Percentiles rank a stretch among this genome's conserved stretches.
Conservation (phyloP, 2,797 vertebrate genomes). For the Micromesistius poutassou region DNA sequence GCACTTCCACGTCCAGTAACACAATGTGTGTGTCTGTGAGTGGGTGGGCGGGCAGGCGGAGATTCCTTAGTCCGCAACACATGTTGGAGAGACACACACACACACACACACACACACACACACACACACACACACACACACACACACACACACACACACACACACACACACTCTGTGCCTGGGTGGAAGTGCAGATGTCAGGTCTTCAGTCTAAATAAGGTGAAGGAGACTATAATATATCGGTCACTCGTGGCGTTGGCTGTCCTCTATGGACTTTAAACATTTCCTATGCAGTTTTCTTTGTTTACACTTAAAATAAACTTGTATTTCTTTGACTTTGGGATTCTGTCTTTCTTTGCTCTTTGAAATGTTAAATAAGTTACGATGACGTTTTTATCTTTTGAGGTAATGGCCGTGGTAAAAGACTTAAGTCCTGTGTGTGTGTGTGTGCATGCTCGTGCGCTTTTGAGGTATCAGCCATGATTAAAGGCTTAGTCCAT, state of each 20-base stretch:
- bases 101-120: constrained; percentile 19
- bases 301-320: constrained; percentile 95
- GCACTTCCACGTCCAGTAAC: constrained; percentile 42
- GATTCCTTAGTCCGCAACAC: not conserved
- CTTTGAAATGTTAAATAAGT: not conserved
- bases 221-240: constrained; percentile 78
- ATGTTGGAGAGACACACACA: not conserved
- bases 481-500: no score
- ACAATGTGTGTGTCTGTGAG: constrained; percentile 10
- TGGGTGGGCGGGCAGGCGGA: not conserved
- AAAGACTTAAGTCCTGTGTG: not conserved
- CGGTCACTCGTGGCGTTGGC: constrained; percentile 78
- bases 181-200: constrained; percentile 65
- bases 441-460: constrained; percentile 30
- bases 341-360: constrained; percentile 13
- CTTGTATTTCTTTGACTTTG: constrained; percentile 80
- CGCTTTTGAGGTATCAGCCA: no score
- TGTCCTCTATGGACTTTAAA: constrained; percentile 98
- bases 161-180: constrained; percentile 29
- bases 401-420: constrained; percentile 55
- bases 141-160: not conserved
- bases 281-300: constrained; percentile 98
- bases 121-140: not conserved
- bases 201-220: constrained; percentile 74
- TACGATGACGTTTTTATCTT: not conserved